These are phyloP conservation scores for Nephotettix cincticeps DNA, from an alignment of 1,140 invertebrate species.

Conservation along the genomic window DNA sequence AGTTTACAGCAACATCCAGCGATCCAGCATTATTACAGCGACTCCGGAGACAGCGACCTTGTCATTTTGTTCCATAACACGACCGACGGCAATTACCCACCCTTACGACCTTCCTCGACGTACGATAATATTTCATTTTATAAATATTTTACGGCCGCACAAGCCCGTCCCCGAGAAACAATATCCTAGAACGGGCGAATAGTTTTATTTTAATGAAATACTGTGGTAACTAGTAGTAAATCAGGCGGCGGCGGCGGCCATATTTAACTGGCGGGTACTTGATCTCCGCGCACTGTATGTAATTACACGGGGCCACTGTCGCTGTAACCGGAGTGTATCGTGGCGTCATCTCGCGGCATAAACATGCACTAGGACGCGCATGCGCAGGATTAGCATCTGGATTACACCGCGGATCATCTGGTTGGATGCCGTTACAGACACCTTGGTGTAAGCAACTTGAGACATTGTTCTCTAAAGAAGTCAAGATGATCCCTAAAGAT, in stretches of 20 bases:
- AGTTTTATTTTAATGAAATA: conserved; percentile 7
- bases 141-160: background rate
- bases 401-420: too few species aligned
- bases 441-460: too few species aligned
- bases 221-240: background rate
- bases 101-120: too few species aligned
- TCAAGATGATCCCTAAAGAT: too few species aligned
- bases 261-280: background rate
- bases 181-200: background rate
- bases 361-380: background rate
- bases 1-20: too few species aligned
- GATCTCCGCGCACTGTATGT: background rate
- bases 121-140: background rate
- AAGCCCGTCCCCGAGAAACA: background rate
- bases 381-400: too few species aligned
- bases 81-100: too few species aligned
- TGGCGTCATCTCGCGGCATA: background rate
- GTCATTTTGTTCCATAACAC: too few species aligned
- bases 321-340: conserved; percentile 1
- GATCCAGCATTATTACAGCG: too few species aligned
- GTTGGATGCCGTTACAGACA: too few species aligned
- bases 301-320: conserved; percentile 3
- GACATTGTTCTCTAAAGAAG: too few species aligned
- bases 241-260: background rate
- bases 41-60: too few species aligned